Percentiles rank a stretch among this genome's conserved stretches.
Conservation (phyloP, 2,888 invertebrate species). For the Heliconius ethilla region DNA sequence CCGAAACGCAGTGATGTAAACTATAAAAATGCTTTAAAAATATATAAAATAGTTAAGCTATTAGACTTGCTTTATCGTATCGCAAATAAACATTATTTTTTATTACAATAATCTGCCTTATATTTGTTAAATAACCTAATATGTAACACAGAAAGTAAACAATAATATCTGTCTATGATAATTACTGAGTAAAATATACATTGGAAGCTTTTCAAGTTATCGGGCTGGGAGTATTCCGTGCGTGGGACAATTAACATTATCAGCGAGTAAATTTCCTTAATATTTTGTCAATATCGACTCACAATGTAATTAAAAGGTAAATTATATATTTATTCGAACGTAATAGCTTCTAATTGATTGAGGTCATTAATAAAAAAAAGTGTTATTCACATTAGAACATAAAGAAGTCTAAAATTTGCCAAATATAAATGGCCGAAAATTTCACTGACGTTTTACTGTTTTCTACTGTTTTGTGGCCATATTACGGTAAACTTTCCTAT, state of each 20-base stretch:
- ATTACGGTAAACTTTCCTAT: too few relatives aligned
- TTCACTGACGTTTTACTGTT: background rate
- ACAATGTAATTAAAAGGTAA: constrained; percentile 24
- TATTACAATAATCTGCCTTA: background rate
- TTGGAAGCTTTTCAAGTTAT: constrained; percentile 31
- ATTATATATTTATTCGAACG: background rate
- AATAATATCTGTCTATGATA: constrained; percentile 20
- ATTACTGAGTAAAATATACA: constrained; percentile 33
- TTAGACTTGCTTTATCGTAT: background rate
- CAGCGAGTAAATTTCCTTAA: constrained; percentile 40
- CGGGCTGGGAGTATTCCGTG: constrained; percentile 43
- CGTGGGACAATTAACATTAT: constrained; percentile 40
- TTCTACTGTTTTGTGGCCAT: background rate
- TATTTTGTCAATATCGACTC: constrained; percentile 13
- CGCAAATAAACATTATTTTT: background rate
- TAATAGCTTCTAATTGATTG: constrained; percentile 2
- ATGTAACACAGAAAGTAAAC: background rate
- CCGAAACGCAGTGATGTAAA: background rate
- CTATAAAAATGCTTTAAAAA: background rate
- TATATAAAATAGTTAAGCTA: too few relatives aligned
- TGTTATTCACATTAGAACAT: background rate
- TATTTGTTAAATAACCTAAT: background rate
- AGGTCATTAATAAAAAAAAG: background rate
- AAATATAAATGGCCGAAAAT: background rate
- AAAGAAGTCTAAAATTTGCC: background rate